A percentile compares a stretch with the other conserved stretches of the same genome.
Evolutionary conservation across 1,140 invertebrate species (phyloP).

Genomic region (Drosophila kikkawai): DNA sequence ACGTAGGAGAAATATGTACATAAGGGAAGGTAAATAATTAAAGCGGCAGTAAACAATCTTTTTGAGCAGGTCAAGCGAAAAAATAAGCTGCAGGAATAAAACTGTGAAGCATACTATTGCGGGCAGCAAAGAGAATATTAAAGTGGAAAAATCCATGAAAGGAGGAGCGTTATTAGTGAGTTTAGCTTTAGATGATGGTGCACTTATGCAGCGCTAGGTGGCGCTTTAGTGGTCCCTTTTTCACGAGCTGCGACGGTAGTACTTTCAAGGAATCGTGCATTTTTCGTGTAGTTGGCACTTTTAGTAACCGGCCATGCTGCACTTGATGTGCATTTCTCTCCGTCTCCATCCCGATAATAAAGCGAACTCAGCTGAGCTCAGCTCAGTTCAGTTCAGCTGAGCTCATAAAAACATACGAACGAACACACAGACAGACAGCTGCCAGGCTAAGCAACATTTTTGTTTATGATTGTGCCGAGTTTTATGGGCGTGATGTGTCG

Average conservation of each 20-base stretch:
- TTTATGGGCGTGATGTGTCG: conserved; percentile 37
- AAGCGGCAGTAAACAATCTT: conserved; percentile 10
- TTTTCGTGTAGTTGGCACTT: conserved; percentile 21
- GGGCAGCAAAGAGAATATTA: conserved; percentile 2
- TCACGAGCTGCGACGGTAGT: conserved; percentile 6
- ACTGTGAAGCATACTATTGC: conserved; percentile 7
- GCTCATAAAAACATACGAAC: conserved; percentile 52
- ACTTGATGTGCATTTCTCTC: conserved; percentile 53
- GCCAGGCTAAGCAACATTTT: conserved; percentile 66
- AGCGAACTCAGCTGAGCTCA: conserved; percentile 24
- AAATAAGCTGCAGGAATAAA: conserved; percentile 12
- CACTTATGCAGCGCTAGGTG: background rate
- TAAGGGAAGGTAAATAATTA: conserved; percentile 30
- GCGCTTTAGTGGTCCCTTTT: background rate
- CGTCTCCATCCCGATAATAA: conserved; percentile 51
- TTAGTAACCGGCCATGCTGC: conserved; percentile 31
- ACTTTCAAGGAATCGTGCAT: conserved; percentile 15
- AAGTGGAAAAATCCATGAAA: background rate
- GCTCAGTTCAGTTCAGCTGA: conserved; percentile 37
- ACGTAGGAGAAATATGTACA: background rate
- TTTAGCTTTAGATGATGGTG: conserved; percentile 7
- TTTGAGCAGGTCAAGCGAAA: conserved; percentile 34
- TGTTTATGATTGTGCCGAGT: conserved; percentile 66
- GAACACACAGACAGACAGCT: conserved; percentile 56
- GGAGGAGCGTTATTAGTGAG: conserved; percentile 12